A percentile compares a stretch with the other conserved stretches of the same genome.
Conservation (phyloP, 2,113 vertebrate species). For the Catagonus wagneri region DNA sequence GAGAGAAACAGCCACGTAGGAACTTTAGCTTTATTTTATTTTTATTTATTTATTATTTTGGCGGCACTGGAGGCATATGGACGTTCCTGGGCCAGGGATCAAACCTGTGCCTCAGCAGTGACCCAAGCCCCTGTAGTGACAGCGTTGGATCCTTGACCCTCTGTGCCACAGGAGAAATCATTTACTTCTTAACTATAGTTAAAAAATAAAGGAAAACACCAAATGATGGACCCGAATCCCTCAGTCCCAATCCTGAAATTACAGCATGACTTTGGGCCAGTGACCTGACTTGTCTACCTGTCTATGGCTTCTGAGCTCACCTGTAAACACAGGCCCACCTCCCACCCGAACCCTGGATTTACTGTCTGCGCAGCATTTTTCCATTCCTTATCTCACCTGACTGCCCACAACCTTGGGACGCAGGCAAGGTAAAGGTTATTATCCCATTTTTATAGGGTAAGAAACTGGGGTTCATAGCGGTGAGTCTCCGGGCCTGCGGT, state of each 20-base stretch:
- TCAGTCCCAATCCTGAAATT: slow-evolving; percentile 31
- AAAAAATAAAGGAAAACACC: neutral
- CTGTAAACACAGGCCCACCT: slow-evolving; percentile 4
- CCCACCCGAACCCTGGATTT: neutral
- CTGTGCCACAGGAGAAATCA: neutral
- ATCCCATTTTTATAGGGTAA: neutral
- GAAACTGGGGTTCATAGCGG: neutral
- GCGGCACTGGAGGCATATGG: too few relatives aligned
- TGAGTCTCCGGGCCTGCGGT: slow-evolving; percentile 40
- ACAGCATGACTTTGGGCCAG: neutral
- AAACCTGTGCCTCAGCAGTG: too few relatives aligned
- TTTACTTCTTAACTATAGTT: neutral
- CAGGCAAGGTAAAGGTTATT: slow-evolving; percentile 1
- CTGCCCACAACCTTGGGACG: neutral
- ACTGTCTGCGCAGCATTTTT: neutral
- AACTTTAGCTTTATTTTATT: slow-evolving; percentile 5
- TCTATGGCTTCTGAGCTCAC: slow-evolving; percentile 64
- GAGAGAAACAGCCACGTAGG: neutral
- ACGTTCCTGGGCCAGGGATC: too few relatives aligned
- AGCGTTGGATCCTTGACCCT: too few relatives aligned
- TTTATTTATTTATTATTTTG: neutral
- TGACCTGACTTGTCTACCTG: neutral
- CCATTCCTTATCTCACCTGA: neutral
- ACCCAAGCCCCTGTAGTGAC: too few relatives aligned
- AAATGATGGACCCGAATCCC: neutral